Evolutionary conservation across 1,140 invertebrate genomes (phyloP).

Genomic region (Scaptomyza hsui): DNA sequence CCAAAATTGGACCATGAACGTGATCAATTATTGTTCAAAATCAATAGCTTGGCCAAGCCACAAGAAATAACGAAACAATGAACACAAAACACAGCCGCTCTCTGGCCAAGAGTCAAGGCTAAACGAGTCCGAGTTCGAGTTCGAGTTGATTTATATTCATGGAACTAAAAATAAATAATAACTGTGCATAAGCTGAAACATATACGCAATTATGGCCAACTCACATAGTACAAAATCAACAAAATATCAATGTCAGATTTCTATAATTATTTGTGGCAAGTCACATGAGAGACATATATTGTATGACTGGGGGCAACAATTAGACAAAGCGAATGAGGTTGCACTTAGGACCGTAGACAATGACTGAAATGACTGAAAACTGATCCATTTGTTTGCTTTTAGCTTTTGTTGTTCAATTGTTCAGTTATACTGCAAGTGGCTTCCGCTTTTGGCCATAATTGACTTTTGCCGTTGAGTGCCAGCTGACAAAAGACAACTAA

Average conservation of each 20-base stretch:
- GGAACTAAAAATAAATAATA: constrained; percentile 76
- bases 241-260: constrained; percentile 73
- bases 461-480: neutral
- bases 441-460: constrained; percentile 27
- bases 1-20: constrained; percentile 77
- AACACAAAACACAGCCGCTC: constrained; percentile 26
- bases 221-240: constrained; percentile 61
- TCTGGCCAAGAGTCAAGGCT: constrained; percentile 71
- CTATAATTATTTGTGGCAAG: constrained; percentile 51
- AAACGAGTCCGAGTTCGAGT: constrained; percentile 33
- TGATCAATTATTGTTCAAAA: constrained; percentile 79
- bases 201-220: constrained; percentile 63
- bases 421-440: constrained; percentile 17
- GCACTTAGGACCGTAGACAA: constrained; percentile 21
- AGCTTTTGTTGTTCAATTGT: neutral
- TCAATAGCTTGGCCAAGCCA: constrained; percentile 61
- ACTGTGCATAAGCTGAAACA: constrained; percentile 57
- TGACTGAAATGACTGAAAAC: neutral
- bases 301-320: neutral
- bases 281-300: constrained; percentile 1
- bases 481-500: neutral
- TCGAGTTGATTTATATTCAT: constrained; percentile 51
- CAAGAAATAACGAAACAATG: constrained; percentile 18
- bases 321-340: neutral
- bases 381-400: constrained; percentile 12